Percentiles rank a stretch among this genome's conserved stretches.
phyloP scores from a whole-genome alignment of 1,140 invertebrate genomes.

The Conus ventricosus region DNA sequence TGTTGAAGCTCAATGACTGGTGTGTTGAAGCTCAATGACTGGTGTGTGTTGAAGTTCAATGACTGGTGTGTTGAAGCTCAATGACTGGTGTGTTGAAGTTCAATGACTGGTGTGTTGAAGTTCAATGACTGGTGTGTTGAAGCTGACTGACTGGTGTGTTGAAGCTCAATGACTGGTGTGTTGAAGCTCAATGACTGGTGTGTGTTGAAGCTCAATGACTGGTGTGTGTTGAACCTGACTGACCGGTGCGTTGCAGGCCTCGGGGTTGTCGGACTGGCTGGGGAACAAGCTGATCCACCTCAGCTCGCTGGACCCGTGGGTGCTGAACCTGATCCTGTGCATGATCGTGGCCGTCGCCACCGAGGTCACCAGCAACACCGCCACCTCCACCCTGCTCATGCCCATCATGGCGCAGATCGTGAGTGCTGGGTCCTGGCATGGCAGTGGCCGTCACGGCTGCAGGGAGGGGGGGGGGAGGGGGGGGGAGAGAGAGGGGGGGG shows the following conservation, averaged over 20 bases:
- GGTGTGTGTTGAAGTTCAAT: too few species aligned
- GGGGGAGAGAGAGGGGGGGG: not conserved
- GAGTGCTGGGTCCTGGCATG: conserved; percentile 28
- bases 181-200: too few species aligned
- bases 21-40: too few species aligned
- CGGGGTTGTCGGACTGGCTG: conserved; percentile 64
- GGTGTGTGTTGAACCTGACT: not conserved
- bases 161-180: too few species aligned
- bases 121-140: too few species aligned
- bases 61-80: too few species aligned
- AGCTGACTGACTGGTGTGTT: too few species aligned
- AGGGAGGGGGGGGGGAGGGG: not conserved
- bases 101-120: too few species aligned
- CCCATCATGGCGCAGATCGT: conserved; percentile 75
- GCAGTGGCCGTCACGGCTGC: too few species aligned
- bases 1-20: too few species aligned
- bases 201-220: too few species aligned
- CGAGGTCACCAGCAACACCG: conserved; percentile 76
- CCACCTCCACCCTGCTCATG: conserved; percentile 75
- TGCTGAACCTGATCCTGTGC: conserved; percentile 66
- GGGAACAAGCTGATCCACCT: conserved; percentile 56
- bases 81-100: too few species aligned
- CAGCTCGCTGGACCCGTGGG: conserved; percentile 53
- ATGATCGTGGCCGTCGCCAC: conserved; percentile 73
- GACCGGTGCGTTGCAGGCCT: conserved; percentile 50